Evolutionary conservation across 92 coral and sea anemone genomes (phyloP).

Genomic region (Epizoanthus stellaris): DNA sequence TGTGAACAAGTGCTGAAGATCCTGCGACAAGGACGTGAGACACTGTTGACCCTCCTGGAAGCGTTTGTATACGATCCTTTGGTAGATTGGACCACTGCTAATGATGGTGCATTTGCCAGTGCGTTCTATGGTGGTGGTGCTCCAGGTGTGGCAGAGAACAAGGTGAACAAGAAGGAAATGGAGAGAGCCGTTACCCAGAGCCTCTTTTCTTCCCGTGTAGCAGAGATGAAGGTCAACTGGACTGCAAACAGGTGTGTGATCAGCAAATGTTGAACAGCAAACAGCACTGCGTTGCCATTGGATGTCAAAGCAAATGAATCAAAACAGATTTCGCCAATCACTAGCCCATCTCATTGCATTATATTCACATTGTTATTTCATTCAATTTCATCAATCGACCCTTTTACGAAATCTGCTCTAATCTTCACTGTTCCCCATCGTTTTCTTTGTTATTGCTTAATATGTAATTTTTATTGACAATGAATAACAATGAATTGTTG

Average conservation of each 20-base stretch:
- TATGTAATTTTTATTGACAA: too few species aligned
- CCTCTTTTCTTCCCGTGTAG: conserved; percentile 95
- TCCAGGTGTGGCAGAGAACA: conserved; percentile 82
- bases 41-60: conserved; percentile 90
- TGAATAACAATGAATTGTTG: too few species aligned
- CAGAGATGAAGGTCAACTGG: conserved; percentile 99
- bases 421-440: too few species aligned
- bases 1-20: conserved; percentile 97
- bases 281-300: too few species aligned
- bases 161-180: conserved; percentile 95
- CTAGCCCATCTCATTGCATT: too few species aligned
- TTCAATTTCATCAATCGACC: too few species aligned
- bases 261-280: neutral
- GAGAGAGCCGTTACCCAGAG: conserved; percentile 97
- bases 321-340: too few species aligned
- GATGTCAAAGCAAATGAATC: too few species aligned
- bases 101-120: conserved; percentile 96
- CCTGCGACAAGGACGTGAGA: conserved; percentile 94
- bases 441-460: too few species aligned
- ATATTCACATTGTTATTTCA: too few species aligned
- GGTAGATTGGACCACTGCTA: conserved; percentile 99
- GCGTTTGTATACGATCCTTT: conserved; percentile 98
- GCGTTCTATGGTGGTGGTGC: conserved; percentile 99
- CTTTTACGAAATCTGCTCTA: too few species aligned
- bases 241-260: conserved; percentile 81